Base-by-base conservation (phyloP, 2,113 vertebrate species). In the Harpagus bidentatus region DNA sequence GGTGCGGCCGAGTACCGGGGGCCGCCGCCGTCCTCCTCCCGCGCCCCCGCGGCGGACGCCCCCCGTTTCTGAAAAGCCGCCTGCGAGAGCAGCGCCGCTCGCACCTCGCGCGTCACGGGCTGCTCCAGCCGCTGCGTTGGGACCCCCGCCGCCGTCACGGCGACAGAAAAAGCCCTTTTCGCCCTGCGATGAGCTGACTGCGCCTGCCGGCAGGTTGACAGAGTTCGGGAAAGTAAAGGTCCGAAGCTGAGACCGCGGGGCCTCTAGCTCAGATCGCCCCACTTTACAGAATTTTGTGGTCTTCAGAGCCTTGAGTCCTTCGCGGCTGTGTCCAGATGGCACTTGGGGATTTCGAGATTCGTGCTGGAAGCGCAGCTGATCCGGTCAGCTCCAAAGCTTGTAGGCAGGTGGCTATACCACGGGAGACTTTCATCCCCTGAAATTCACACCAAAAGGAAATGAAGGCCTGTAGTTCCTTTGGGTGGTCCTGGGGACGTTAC, bases 331-430 rank as follows among this genome's bases (percentile, higher is more conserved):
- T 6, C 48, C 29, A 1, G 0, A 2, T 0, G 47, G 29, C 40
- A 0, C 34, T 2, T 9, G 2, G 12, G 25, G 9, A 1, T 19
- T 16, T 9, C 7, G 0, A 1, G 5, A 0, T 6, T 17, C 16
- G 0, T 6, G 1, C 1, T 1, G 47, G 0, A 7, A 23, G 21
- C 1, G 16, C 1, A 0, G 23, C 38, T 31, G 63, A 0, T 3
- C 34, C 2, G 42, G 13, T 10, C 34, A 7, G 9, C 43, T 9
- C 8, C 7, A 10, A 5, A 23, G 63, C 29, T 0, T 1, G 36
- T 9, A 1, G 56, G 40, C 56, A 5, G n/a, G 6, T 2, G 19
- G 28, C 89, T 13, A 5, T 5, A 3, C 3, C 22, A 0, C 5
- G 6, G 43, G 28, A 6, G 29, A 2, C 13, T 6, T 7, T 3